A percentile compares a stretch with the other conserved stretches of the same genome.
These are phyloP conservation scores for Rhagoletis pomonella DNA, from an alignment of 1,140 invertebrate genomes.

Conservation along the genomic window DNA sequence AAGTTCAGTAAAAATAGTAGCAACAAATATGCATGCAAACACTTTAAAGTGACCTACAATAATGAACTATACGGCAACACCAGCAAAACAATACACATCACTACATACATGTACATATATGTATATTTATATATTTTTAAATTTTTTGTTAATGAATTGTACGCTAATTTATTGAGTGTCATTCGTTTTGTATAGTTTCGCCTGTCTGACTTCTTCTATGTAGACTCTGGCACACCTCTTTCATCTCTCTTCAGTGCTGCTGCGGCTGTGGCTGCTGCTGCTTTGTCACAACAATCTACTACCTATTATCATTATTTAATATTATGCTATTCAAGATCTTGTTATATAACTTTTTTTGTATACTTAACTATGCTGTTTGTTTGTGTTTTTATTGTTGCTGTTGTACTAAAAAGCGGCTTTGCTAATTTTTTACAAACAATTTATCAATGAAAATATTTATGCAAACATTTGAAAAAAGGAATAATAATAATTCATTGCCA, in stretches of 20 bases:
- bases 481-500: background rate
- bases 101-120: background rate
- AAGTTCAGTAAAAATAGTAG: background rate
- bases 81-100: background rate
- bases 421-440: background rate
- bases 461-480: background rate
- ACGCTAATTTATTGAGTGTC: constrained; percentile 35
- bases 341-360: background rate
- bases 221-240: background rate
- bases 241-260: no score
- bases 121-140: background rate
- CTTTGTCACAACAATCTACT: background rate
- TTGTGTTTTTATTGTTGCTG: background rate
- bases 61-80: background rate
- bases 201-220: background rate
- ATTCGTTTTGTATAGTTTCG: background rate
- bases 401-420: background rate
- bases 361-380: background rate
- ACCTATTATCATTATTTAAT: constrained; percentile 32
- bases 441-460: constrained; percentile 27
- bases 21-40: background rate
- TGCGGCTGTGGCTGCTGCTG: background rate
- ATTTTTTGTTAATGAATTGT: constrained; percentile 5
- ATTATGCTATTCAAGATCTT: background rate
- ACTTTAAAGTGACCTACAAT: background rate